A percentile compares a stretch with the other conserved stretches of the same genome.
Conservation (phyloP, 1,140 invertebrate species). For the Lepidostoma basale region DNA sequence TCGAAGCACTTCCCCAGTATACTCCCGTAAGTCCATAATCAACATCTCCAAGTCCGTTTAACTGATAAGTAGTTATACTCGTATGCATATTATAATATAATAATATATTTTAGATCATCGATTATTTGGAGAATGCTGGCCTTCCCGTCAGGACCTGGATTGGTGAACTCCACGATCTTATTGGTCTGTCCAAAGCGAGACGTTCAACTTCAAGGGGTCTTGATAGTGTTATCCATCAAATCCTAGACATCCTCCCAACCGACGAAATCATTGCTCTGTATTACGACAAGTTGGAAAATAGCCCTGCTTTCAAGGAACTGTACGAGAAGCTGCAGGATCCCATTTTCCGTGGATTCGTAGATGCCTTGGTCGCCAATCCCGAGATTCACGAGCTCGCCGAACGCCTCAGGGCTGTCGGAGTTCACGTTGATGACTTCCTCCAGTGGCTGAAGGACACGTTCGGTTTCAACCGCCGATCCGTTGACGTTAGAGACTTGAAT, state of each 20-base stretch:
- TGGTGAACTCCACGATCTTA: not conserved
- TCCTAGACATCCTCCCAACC: not conserved
- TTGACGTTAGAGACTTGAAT: not conserved
- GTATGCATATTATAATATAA: too few relatives aligned
- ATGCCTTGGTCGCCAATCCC: not conserved
- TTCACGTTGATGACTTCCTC: slow-evolving; percentile 7
- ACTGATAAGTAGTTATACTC: too few relatives aligned
- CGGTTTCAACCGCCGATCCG: not conserved
- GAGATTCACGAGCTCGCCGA: not conserved
- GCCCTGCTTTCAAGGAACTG: slow-evolving; percentile 5
- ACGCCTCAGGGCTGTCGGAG: not conserved
- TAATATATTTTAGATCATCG: not conserved
- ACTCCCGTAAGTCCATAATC: not conserved
- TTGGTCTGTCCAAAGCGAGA: not conserved
- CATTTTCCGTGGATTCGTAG: not conserved
- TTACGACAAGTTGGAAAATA: not conserved
- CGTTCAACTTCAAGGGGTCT: not conserved
- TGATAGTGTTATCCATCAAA: not conserved
- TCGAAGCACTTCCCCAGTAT: not conserved
- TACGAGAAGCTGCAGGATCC: not conserved
- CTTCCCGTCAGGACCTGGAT: not conserved
- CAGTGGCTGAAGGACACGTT: not conserved
- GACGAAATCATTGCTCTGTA: not conserved
- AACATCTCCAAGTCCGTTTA: not conserved
- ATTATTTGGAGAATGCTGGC: not conserved